A percentile compares a stretch with the other conserved stretches of the same genome.
Conservation (phyloP, 2,888 invertebrate genomes). For the Rapana venosa region DNA sequence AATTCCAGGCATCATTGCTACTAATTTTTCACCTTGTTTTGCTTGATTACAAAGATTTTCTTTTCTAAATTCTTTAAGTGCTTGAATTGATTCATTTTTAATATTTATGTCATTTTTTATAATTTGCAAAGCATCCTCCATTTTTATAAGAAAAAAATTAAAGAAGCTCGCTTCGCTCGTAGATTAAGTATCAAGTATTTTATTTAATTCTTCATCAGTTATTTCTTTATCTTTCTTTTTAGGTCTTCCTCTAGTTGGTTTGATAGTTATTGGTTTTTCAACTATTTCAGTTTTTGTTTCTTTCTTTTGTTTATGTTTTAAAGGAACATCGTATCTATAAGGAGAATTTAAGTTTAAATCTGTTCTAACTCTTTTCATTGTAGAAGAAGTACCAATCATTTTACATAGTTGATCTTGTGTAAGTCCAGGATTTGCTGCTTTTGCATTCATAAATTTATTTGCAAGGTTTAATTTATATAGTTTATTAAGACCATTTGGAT, state of each 20-base stretch:
- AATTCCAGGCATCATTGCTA: too few relatives aligned
- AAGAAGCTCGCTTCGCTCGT: too few relatives aligned
- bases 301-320: background rate
- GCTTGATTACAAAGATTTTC: too few relatives aligned
- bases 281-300: background rate
- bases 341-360: background rate
- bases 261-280: background rate
- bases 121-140: too few relatives aligned
- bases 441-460: constrained; percentile 6
- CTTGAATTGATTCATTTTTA: too few relatives aligned
- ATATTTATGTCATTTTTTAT: too few relatives aligned
- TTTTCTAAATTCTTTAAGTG: too few relatives aligned
- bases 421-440: background rate
- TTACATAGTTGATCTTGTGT: background rate
- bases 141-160: too few relatives aligned
- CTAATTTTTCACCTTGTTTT: too few relatives aligned
- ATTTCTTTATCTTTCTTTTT: constrained; percentile 30
- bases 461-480: background rate
- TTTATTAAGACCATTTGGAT: constrained; percentile 10
- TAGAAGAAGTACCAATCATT: background rate
- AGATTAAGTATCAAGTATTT: background rate
- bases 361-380: constrained; percentile 2
- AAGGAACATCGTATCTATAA: constrained; percentile 6
- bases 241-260: background rate
- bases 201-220: constrained; percentile 13